Evolutionary conservation across 1,140 invertebrate genomes (phyloP).

Genomic region (Caerostris darwini): DNA sequence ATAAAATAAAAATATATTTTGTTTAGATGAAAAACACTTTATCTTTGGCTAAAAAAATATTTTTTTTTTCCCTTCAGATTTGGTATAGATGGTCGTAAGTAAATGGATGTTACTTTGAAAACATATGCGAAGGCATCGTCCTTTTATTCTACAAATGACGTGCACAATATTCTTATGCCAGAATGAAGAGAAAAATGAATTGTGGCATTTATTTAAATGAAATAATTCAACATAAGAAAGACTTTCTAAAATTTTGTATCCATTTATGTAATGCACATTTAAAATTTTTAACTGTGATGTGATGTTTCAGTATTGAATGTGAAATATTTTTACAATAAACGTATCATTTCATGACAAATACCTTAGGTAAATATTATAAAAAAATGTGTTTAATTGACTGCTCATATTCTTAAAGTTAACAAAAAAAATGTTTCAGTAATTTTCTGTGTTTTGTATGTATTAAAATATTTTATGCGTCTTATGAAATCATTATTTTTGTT

Average conservation of each 20-base stretch:
- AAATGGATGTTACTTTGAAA: neutral
- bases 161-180: neutral
- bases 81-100: constrained; percentile 56
- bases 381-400: no score
- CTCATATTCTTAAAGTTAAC: no score
- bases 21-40: neutral
- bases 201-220: neutral
- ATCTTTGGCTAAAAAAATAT: neutral
- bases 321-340: constrained; percentile 48
- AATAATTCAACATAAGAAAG: neutral
- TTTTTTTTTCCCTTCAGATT: constrained; percentile 43
- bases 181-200: neutral
- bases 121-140: neutral
- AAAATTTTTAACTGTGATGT: constrained; percentile 58
- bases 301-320: constrained; percentile 18
- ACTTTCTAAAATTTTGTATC: constrained; percentile 16
- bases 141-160: neutral
- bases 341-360: constrained; percentile 4
- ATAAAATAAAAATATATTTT: neutral
- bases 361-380: neutral
- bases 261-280: constrained; percentile 44
- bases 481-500: neutral
- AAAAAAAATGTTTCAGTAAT: no score
- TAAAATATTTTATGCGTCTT: no score
- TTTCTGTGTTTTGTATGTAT: no score